Percentiles rank a stretch among this genome's conserved stretches.
Evolutionary conservation across 2,888 invertebrate genomes (phyloP).

Genomic region (Tinea semifulvella): DNA sequence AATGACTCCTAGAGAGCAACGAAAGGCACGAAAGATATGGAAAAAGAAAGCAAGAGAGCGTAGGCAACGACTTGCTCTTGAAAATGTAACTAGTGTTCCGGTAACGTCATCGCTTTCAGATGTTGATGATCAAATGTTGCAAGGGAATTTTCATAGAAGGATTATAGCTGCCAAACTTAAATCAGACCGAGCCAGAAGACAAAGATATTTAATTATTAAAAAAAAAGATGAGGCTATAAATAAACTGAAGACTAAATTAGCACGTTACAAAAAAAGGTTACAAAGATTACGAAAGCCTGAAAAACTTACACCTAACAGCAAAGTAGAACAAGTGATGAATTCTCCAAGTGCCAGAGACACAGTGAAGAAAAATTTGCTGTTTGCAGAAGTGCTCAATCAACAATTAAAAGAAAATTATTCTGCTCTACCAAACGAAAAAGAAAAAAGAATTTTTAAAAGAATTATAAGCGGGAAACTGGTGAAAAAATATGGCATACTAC

Average conservation of each 20-base stretch:
- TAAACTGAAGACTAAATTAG: constrained; percentile 15
- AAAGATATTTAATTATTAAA: constrained; percentile 19
- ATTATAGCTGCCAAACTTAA: constrained; percentile 14
- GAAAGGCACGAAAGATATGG: constrained; percentile 12
- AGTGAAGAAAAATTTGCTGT: constrained; percentile 19
- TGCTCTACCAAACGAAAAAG: constrained; percentile 16
- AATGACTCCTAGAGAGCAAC: constrained; percentile 13
- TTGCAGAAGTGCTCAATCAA: constrained; percentile 19
- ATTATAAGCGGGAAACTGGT: constrained; percentile 14
- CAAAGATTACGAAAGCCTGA: constrained; percentile 18
- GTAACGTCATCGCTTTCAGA: constrained; percentile 15
- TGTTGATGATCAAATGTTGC: constrained; percentile 5
- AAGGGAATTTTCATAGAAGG: constrained; percentile 13
- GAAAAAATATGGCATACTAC: constrained; percentile 17
- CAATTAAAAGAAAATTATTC: constrained; percentile 20
- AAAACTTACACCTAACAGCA: constrained; percentile 19
- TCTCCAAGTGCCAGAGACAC: constrained; percentile 18
- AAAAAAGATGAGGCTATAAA: constrained; percentile 16
- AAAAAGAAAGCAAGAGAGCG: constrained; percentile 17
- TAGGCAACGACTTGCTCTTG: constrained; percentile 15
- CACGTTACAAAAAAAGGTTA: constrained; percentile 17
- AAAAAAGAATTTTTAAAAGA: constrained; percentile 18
- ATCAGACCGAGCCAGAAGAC: constrained; percentile 19
- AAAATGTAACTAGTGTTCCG: constrained; percentile 12
- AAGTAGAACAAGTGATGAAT: constrained; percentile 17